A percentile compares a stretch with the other conserved stretches of the same genome.
These are phyloP conservation scores for Knipowitschia caucasica DNA, from an alignment of 2,797 vertebrate species.

Conservation along the genomic window DNA sequence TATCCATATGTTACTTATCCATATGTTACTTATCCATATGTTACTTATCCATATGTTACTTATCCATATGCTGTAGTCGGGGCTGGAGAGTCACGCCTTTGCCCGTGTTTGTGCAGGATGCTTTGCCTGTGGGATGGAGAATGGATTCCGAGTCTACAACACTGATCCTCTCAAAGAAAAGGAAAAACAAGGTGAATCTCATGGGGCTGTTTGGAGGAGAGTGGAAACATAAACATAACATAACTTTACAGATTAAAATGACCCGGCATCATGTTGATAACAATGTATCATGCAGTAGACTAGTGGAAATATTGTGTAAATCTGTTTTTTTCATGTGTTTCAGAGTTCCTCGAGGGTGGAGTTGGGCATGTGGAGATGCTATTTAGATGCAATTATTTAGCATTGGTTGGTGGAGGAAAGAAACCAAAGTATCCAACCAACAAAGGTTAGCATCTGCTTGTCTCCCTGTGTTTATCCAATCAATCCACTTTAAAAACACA, in stretches of 20 bases:
- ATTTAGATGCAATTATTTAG: conserved; percentile 97
- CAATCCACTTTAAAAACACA: too few relatives aligned
- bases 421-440: conserved; percentile 98
- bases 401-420: conserved; percentile 95
- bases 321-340: conserved; percentile 23
- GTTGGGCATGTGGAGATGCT: conserved; percentile 97
- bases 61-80: too few relatives aligned
- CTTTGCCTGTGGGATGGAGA: conserved; percentile 99
- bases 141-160: conserved; percentile 98
- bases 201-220: neutral
- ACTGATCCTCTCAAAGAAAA: conserved; percentile 98
- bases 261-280: neutral
- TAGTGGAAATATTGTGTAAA: neutral
- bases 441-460: conserved; percentile 81
- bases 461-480: neutral
- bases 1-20: too few relatives aligned
- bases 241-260: too few relatives aligned
- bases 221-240: too few relatives aligned
- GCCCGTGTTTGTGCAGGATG: conserved; percentile 79
- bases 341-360: conserved; percentile 97
- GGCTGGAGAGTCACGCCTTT: too few relatives aligned
- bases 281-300: too few relatives aligned
- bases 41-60: too few relatives aligned
- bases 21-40: too few relatives aligned
- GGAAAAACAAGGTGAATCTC: conserved; percentile 92